Evolutionary conservation across 2,888 invertebrate species (phyloP), one percentile per base, ranked within the genome.

Genomic region (Chironomus riparius): DNA sequence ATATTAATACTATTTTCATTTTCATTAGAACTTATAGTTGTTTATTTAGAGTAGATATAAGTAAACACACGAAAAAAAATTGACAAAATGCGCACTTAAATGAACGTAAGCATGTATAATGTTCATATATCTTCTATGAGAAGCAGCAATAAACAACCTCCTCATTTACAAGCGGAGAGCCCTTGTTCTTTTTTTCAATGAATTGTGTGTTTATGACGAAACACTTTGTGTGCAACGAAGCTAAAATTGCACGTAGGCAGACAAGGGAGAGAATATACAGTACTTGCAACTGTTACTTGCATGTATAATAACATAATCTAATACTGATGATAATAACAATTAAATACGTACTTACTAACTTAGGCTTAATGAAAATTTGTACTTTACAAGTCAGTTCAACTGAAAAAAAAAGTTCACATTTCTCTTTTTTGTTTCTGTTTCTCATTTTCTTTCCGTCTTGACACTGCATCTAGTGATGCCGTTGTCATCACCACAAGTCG

Each of bases 131-230:
- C 38, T 18, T 56, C n/a, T 56, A 15, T 18, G 56, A 15, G 56
- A 56, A 56, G 56, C 56, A 56, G 18, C 65, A 24, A 65, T 21
- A 18, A 24, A 65, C 22, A 13, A 28, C 68, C 47, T 68, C 38
- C 38, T 68, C 68, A 28, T 68, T 24, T 22, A 13, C n/a, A 48
- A n/a, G 22, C 12, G 18, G 70, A 70, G 24, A 47, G 21, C 28
- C 68, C 68, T 38, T 68, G 68, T 68, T 47, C n/a, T 68, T 68
- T 47, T 68, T 68, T 28, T 65, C 56, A 56, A 56, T 56, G 56
- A 56, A 65, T 65, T 22, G 21, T 24, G 65, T 21, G 21, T 65
- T 65, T 24, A 65, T 65, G 22, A 65, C 24, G 65, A 65, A 65
- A 65, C 65, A 65, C 65, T 65, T 65, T 65, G 22, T 65, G 65